Evolutionary conservation across 2,113 vertebrate species (phyloP), one percentile per base, ranked within the genome.

Genomic region (Fulmarus glacialis): DNA sequence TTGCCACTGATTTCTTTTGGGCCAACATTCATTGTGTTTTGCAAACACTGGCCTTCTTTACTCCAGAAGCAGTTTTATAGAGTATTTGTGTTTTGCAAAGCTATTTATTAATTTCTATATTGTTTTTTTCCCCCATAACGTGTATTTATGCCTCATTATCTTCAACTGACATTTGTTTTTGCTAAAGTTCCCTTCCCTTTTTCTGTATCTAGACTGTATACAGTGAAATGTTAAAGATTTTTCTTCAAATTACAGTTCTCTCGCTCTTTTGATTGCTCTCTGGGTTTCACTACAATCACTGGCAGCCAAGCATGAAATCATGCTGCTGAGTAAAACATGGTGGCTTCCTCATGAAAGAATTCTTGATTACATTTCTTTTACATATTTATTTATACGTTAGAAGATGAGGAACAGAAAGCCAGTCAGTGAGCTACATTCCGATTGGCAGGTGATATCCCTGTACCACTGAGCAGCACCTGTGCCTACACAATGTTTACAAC

Each of bases 271-370:
- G 96, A 79, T 96, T 95, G 91, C 94, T 87, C 59, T 91, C 23
- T 60, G 34, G 70, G 48, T 96, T 93, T 58, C 74, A 64, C 78
- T 38, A 60, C 78, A 95, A 79, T 87, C 81, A 60, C 40, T 82
- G 50, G 77, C 89, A 94, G 64, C 63, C 92, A 89, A 91, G 83
- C 87, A 84, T 50, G 77, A 93, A 96, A 96, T 95, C 80, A 45
- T 5, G 53, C 66, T 91, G 84, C 87, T 80, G 60, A 89, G 74
- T 40, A 85, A 93, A 95, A 95, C 30, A 52, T 58, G 78, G 95
- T 48, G 84, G 34, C 71, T 88, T 93, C 64, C 43, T 50, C 91
- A 22, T 30, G 68, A 68, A 89, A 85, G 78, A 68, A 82, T 68
- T 79, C 62, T 29, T 90, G 93, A 90, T 95, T 75, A 23, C 19